Base-by-base conservation (phyloP, 1,140 invertebrate genomes). In the Harlomillsia oculata region DNA sequence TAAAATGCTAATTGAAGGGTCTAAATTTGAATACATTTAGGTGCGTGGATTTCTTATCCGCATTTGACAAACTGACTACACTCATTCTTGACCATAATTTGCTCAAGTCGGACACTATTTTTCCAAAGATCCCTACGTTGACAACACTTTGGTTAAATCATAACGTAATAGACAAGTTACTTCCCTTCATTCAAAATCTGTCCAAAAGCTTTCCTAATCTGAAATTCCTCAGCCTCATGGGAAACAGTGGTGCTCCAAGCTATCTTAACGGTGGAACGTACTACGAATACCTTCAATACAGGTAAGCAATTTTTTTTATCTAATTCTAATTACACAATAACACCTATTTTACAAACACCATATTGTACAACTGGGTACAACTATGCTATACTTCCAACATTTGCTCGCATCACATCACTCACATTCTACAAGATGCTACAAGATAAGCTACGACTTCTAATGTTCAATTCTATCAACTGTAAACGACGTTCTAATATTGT, bases 101-200 rank as follows among this genome's bases (percentile, higher is more conserved):
- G 2, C 77, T 87, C 37, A 77, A 75, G 37, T 78, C 80, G 2
- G 72, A 78, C 21, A 78, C 78, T 23, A 68, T 75, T n/a, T 76
- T 87, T 30, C 84, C 85, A 3, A 72, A 72, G n/a, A 70, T 85
- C 66, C 78, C 78, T 13, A 77, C 76, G 61, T 68, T 87, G n/a
- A 76, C 81, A 63, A 75, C 85, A 29, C 69, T 89, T 5, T 89
- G 84, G 84, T 62, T 88, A 26, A 88, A 89, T 70, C 77, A 85
- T 65, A 89, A 87, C 66, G 77, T 73, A 55, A 80, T 88, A 46
- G 69, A 74, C 14, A 78, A 81, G 26, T 70, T 88, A 18, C 80
- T 78, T 70, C 80, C 82, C 0, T 87, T 86, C 75, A 72, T 84
- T 29, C 76, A 78, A 57, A 80, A 78, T 59, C 68, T 89, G 48